phyloP scores from a whole-genome alignment of 2,113 vertebrate species.

The Takifugu bimaculatus region DNA sequence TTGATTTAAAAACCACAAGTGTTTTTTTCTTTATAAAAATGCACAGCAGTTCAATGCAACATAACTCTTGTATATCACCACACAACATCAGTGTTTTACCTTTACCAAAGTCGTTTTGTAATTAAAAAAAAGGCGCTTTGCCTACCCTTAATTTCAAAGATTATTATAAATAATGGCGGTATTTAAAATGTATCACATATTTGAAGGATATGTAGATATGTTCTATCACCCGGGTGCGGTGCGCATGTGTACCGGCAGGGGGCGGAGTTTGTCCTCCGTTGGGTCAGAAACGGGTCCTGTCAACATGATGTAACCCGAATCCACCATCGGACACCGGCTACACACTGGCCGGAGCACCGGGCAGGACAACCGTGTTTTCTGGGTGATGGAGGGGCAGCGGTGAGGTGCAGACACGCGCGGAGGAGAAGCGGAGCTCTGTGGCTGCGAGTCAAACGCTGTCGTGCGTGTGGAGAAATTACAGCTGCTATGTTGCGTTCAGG shows the following conservation, averaged over 20 bases:
- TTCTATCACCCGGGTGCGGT: not conserved
- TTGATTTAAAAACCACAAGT: conserved; percentile 5
- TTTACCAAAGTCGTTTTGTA: no score
- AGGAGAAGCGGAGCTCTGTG: not conserved
- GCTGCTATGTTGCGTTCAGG: not conserved
- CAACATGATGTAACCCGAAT: conserved; percentile 21
- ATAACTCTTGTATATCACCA: not conserved
- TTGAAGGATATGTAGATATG: no score
- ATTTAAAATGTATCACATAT: no score
- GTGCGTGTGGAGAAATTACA: not conserved
- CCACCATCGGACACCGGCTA: not conserved
- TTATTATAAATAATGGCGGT: no score
- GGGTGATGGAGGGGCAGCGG: conserved; percentile 5
- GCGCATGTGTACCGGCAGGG: not conserved
- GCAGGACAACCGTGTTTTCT: not conserved
- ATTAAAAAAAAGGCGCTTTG: no score
- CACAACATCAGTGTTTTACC: no score
- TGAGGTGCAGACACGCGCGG: conserved; percentile 4
- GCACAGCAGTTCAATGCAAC: no score
- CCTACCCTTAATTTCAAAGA: no score
- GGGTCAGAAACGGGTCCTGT: not conserved
- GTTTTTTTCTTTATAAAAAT: not conserved
- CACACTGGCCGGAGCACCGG: not conserved
- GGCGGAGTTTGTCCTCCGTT: no score
- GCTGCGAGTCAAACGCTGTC: not conserved